Evolutionary conservation across 2,888 invertebrate species (phyloP).

Genomic region (Synergus umbraculus): DNA sequence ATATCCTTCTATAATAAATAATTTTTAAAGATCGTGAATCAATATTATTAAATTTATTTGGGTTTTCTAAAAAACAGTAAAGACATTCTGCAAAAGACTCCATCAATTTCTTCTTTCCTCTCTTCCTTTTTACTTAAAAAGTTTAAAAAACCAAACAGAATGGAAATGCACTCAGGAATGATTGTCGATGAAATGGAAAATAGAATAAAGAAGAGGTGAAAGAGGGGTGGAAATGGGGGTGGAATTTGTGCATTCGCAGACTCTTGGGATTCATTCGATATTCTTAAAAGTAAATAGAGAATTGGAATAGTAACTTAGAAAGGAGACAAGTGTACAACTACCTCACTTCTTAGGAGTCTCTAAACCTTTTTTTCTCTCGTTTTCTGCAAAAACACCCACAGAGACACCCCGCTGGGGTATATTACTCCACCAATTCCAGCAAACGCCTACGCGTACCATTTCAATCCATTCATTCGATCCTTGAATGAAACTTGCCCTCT

Average conservation of each 20-base stretch:
- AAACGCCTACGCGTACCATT: conserved; percentile 51
- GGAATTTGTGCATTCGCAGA: conserved; percentile 24
- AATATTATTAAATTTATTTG: too few relatives aligned
- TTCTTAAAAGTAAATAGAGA: conserved; percentile 24
- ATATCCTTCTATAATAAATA: too few relatives aligned
- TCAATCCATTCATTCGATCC: conserved; percentile 44
- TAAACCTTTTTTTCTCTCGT: conserved; percentile 43
- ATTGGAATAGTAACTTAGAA: background rate
- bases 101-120: background rate
- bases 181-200: background rate
- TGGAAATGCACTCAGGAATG: background rate
- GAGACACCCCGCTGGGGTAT: conserved; percentile 57
- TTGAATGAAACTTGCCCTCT: conserved; percentile 57
- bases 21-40: too few relatives aligned
- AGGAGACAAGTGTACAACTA: conserved; percentile 24
- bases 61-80: background rate
- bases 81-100: background rate
- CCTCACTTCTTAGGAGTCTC: conserved; percentile 18
- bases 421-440: conserved; percentile 46
- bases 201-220: background rate
- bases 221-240: background rate
- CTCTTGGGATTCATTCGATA: conserved; percentile 27
- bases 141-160: background rate
- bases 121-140: background rate
- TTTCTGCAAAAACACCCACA: conserved; percentile 54